Percentiles rank a stretch among this genome's conserved stretches.
These are phyloP conservation scores for Notiomystis cincta DNA, from an alignment of 2,113 vertebrate species.

Conservation along the genomic window DNA sequence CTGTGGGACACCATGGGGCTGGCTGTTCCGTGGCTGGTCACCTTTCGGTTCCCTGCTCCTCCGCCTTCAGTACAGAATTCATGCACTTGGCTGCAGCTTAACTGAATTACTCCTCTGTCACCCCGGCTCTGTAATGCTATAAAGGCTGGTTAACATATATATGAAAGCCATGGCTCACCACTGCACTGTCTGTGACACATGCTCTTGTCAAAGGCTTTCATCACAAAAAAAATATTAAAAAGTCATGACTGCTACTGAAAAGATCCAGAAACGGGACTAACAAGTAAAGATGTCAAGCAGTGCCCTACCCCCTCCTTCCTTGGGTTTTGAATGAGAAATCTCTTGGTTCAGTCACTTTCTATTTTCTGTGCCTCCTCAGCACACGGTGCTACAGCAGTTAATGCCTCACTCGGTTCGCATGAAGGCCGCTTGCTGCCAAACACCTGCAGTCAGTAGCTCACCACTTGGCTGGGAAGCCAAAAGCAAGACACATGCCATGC, in stretches of 20 bases:
- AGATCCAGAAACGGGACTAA: background rate
- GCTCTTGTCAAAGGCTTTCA: slow-evolving; percentile 19
- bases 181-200: background rate
- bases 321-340: background rate
- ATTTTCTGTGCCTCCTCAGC: background rate
- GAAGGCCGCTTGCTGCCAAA: background rate
- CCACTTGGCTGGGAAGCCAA: background rate
- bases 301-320: background rate
- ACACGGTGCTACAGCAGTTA: background rate
- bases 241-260: background rate
- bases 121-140: background rate
- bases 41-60: background rate
- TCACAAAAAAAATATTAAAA: background rate
- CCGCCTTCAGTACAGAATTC: background rate
- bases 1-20: background rate
- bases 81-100: background rate
- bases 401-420: background rate
- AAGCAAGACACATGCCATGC: rapidly evolving
- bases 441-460: background rate
- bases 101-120: slow-evolving; percentile 18
- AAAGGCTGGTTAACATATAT: slow-evolving; percentile 43
- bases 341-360: background rate
- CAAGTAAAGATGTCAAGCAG: background rate
- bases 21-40: background rate
- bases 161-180: slow-evolving; percentile 49